Base-by-base conservation (phyloP, 2,888 invertebrate genomes). In the Philaethria dido region DNA sequence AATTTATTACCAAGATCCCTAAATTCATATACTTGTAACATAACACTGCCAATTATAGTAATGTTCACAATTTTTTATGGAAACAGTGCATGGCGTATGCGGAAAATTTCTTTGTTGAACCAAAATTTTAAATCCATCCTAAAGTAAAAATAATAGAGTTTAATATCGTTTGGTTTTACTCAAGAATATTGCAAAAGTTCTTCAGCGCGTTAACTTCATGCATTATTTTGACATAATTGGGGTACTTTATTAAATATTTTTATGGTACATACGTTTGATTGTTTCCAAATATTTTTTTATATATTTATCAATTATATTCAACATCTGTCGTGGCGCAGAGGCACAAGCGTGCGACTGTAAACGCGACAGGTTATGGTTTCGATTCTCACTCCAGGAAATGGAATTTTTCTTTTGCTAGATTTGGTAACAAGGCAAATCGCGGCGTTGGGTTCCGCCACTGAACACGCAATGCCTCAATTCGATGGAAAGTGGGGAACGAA, bases 1-100 rank as follows among this genome's bases (percentile, higher is more conserved):
- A 29, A 13, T 44, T 59, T 50, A 29, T 22, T 9, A 42, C 59
- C 42, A 36, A 65, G 54, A 65, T 29, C 61, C 60, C 61, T 73
- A 71, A 76, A 75, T 68, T 1, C 5, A 74, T 72, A 66, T 69
- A n/a, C n/a, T n/a, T n/a, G n/a, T n/a, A n/a, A n/a, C 71, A 73
- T 73, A 71, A 78, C 74, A 77, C 72, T 74, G 78, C 80, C 79
- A 78, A 78, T 79, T 77, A 77, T 77, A 73, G 74, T 82, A 85
- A 87, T 83, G 84, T 77, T 80, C 81, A 84, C 87, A 86, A 89
- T 91, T 87, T 91, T 71, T 66, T 66, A 64, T 77, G 75, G 82
- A 90, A 90, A 85, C 89, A 91, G 90, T 82, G 87, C 89, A 79
- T 82, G 78, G 66, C 78, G 66, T 67, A 73, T 73, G 79, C 75